Percentiles rank a stretch among this genome's conserved stretches.
These are phyloP conservation scores for Cepphus grylle DNA, from an alignment of 2,113 vertebrate genomes.

Conservation along the genomic window DNA sequence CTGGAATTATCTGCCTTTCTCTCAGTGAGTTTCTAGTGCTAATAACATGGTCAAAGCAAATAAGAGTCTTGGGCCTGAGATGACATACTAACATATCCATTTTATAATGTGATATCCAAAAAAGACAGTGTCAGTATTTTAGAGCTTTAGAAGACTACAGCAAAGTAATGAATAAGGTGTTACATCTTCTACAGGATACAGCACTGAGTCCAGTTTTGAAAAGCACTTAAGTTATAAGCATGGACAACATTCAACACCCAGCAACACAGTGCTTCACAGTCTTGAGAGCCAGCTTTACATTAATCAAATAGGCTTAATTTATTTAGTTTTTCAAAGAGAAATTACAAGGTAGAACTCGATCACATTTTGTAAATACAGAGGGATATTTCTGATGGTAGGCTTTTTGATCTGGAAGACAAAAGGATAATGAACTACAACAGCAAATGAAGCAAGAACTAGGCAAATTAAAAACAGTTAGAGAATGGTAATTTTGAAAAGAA, in stretches of 20 bases:
- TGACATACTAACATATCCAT: fast-evolving
- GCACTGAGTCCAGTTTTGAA: not conserved
- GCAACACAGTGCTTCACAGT: not conserved
- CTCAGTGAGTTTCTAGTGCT: not conserved
- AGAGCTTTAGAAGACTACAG: not conserved
- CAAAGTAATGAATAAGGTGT: not conserved
- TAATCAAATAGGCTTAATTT: not conserved
- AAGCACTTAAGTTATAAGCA: not conserved
- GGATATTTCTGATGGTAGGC: not conserved
- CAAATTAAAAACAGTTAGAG: not conserved
- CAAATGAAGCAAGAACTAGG: not conserved
- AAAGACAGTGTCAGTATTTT: not conserved
- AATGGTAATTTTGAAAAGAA: not conserved
- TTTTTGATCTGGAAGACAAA: not conserved
- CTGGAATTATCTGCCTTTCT: not conserved
- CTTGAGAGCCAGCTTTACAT: not conserved
- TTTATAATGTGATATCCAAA: not conserved
- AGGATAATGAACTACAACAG: not conserved
- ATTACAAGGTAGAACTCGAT: not conserved
- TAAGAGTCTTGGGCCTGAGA: fast-evolving
- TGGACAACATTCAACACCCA: not conserved
- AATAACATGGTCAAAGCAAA: not conserved
- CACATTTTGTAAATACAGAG: not conserved
- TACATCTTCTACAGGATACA: not conserved
- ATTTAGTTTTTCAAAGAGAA: not conserved